phyloP scores from a whole-genome alignment of 2,797 vertebrate genomes.

The Adelosebastes latens region DNA sequence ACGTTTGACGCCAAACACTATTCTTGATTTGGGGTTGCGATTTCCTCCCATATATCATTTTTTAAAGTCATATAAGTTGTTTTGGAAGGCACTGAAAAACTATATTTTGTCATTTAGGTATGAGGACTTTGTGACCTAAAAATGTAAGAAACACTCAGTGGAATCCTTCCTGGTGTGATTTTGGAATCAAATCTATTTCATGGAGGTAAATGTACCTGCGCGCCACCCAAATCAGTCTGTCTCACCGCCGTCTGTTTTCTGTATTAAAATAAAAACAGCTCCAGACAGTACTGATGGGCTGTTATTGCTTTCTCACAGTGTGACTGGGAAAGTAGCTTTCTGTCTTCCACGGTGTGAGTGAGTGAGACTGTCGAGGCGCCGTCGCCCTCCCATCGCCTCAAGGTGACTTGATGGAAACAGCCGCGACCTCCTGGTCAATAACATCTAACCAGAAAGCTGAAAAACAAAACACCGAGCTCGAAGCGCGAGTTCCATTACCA shows the following conservation, averaged over 20 bases:
- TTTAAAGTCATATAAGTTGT: not conserved
- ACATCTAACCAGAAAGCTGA: not conserved
- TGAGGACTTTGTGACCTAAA: not conserved
- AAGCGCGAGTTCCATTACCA: not conserved
- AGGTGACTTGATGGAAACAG: constrained; percentile 8
- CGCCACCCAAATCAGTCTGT: not conserved
- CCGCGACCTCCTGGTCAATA: not conserved
- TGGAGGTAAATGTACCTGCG: constrained; percentile 5
- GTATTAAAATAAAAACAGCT: constrained; percentile 11
- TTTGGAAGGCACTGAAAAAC: not conserved
- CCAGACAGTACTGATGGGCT: constrained; percentile 23
- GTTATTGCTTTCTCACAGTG: constrained; percentile 10
- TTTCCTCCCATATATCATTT: not conserved
- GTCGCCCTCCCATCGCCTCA: not conserved
- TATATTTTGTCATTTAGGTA: not conserved
- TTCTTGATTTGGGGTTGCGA: not conserved
- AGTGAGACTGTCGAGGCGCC: not conserved
- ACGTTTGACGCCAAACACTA: not conserved
- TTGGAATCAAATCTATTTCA: not conserved
- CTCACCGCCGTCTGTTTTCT: constrained; percentile 12
- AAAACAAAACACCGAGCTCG: not conserved
- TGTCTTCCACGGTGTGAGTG: not conserved
- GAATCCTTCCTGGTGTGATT: not conserved
- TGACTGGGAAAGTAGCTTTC: not conserved
- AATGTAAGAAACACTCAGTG: not conserved